A percentile compares a stretch with the other conserved stretches of the same genome.
Conservation (phyloP, 2,888 invertebrate genomes). For the Cheilosia impressa region DNA sequence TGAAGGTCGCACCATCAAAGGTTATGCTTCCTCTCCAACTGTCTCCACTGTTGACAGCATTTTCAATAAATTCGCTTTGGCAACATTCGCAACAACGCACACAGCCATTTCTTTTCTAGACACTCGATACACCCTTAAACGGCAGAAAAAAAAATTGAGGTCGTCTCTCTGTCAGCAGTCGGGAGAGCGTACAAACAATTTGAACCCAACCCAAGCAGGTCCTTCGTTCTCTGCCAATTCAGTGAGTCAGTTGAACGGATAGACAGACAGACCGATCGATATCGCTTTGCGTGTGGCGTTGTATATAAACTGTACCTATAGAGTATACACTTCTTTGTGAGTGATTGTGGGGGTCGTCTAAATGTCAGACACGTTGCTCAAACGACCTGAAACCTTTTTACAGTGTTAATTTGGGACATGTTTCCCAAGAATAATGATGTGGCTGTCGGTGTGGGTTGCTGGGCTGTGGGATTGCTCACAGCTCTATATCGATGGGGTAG, state of each 20-base stretch:
- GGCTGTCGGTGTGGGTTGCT: constrained; percentile 36
- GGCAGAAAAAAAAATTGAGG: constrained; percentile 66
- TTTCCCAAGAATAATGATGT: constrained; percentile 56
- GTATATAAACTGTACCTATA: background rate
- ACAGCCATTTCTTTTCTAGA: constrained; percentile 56
- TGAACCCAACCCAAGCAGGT: constrained; percentile 45
- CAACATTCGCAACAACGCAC: background rate
- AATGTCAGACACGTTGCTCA: constrained; percentile 75
- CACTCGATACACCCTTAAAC: constrained; percentile 55
- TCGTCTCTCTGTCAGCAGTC: constrained; percentile 68
- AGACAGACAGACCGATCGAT: constrained; percentile 68
- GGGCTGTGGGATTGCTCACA: constrained; percentile 37
- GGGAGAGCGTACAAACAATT: constrained; percentile 23
- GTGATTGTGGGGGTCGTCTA: constrained; percentile 51
- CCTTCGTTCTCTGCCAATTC: constrained; percentile 18
- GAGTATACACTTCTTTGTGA: background rate
- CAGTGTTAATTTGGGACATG: constrained; percentile 73
- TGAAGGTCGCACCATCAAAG: no score
- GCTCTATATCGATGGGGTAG: constrained; percentile 8
- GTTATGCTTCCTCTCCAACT: no score
- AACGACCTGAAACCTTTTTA: constrained; percentile 70
- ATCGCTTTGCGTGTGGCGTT: constrained; percentile 1
- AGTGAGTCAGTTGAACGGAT: constrained; percentile 48
- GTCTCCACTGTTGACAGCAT: no score
- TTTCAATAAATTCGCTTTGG: background rate